A percentile compares a stretch with the other conserved stretches of the same genome.
Conservation (phyloP, 1,140 invertebrate genomes). For the Harlomillsia oculata region DNA sequence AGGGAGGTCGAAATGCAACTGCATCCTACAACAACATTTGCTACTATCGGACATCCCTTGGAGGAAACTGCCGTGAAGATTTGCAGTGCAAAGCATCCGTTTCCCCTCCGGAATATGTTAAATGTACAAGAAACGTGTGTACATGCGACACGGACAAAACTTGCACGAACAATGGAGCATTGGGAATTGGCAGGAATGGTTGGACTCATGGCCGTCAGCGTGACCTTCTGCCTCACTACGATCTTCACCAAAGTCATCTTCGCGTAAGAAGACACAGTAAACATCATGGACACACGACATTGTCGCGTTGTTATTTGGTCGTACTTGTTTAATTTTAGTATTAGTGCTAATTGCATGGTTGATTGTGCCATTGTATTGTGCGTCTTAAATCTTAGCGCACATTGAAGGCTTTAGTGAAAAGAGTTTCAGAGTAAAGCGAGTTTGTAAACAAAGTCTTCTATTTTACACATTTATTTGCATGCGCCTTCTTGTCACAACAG, state of each 20-base stretch:
- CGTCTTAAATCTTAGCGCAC: no score
- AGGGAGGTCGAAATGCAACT: not conserved
- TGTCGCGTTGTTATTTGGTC: not conserved
- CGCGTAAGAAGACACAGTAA: not conserved
- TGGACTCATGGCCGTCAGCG: no score
- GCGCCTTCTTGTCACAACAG: no score
- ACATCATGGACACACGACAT: not conserved
- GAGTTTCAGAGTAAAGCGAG: no score
- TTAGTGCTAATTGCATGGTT: not conserved
- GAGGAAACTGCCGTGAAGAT: not conserved
- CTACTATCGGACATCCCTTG: not conserved
- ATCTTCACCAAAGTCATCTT: not conserved
- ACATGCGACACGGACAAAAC: not conserved
- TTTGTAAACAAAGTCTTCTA: no score
- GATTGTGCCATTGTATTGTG: no score
- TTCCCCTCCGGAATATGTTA: constrained; percentile 4
- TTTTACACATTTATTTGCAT: no score
- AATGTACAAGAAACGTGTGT: not conserved
- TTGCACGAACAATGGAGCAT: constrained; percentile 3
- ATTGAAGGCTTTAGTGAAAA: no score
- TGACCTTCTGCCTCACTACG: not conserved
- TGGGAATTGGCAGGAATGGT: no score
- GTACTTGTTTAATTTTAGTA: not conserved
- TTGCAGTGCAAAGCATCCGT: constrained; percentile 14
- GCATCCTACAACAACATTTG: not conserved